Conservation (phyloP, 2,113 vertebrate genomes). For the Sardina pilchardus region DNA sequence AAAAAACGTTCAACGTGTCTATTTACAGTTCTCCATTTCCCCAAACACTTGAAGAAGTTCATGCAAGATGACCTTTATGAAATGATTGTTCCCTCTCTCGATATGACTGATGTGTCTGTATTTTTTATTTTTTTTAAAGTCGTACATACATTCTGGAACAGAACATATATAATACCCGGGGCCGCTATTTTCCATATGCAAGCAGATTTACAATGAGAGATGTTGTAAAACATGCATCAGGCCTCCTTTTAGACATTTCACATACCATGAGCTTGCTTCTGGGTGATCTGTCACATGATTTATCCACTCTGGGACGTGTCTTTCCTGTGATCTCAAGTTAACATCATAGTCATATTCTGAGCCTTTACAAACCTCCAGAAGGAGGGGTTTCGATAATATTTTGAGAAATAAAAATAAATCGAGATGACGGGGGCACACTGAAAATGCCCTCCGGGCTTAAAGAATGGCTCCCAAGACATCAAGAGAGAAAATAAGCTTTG, state of each 20-base stretch:
- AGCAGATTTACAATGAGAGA: not conserved
- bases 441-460: not conserved
- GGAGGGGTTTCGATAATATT: not conserved
- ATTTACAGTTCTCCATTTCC: slow-evolving; percentile 46
- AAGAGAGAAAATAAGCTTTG: not conserved
- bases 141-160: no score
- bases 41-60: slow-evolving; percentile 34
- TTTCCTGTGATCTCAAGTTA: slow-evolving; percentile 1
- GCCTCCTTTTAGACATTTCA: not conserved
- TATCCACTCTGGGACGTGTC: not conserved
- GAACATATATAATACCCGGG: not conserved
- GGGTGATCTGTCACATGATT: not conserved
- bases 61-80: slow-evolving; percentile 17
- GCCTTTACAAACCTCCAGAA: not conserved
- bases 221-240: not conserved
- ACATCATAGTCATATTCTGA: not conserved
- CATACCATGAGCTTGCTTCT: not conserved
- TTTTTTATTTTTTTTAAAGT: no score
- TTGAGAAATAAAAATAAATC: not conserved
- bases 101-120: not conserved
- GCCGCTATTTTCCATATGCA: not conserved
- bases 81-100: not conserved
- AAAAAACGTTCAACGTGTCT: slow-evolving; percentile 51
- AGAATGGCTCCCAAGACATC: not conserved
- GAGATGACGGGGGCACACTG: not conserved